Conservation (phyloP, 2,888 invertebrate genomes). For the Diarsia brunnea region DNA sequence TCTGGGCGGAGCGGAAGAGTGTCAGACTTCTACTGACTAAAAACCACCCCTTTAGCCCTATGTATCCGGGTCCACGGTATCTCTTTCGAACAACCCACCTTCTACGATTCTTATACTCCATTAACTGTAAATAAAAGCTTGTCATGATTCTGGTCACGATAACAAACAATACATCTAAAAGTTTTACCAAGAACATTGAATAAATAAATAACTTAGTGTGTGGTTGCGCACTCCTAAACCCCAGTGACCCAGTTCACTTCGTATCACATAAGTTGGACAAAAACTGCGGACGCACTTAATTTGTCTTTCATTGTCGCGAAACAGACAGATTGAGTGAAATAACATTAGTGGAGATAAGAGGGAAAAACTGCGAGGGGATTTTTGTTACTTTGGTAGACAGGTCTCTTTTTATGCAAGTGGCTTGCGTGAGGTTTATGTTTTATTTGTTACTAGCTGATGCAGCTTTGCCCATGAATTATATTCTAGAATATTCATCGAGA, state of each 20-base stretch:
- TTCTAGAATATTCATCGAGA: no score
- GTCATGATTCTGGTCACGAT: not conserved
- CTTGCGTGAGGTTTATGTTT: not conserved
- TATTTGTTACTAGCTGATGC: no score
- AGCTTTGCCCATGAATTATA: no score
- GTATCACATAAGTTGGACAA: slow-evolving; percentile 24
- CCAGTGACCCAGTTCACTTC: slow-evolving; percentile 44
- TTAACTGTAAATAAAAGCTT: no score
- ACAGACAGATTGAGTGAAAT: slow-evolving; percentile 51
- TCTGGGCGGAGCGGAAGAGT: no score
- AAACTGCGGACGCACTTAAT: slow-evolving; percentile 54
- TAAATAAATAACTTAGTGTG: slow-evolving; percentile 46
- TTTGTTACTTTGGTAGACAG: not conserved
- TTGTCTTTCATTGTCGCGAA: slow-evolving; percentile 49
- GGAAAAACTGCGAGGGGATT: not conserved
- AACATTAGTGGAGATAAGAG: slow-evolving; percentile 40
- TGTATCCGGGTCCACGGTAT: no score
- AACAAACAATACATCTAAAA: slow-evolving; percentile 15
- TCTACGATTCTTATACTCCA: no score
- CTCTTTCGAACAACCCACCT: no score
- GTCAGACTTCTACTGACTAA: no score
- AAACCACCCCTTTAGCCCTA: no score
- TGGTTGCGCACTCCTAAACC: slow-evolving; percentile 1
- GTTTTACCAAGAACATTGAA: slow-evolving; percentile 31
- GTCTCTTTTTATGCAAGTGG: not conserved